Conservation (phyloP, 1,140 invertebrate genomes). For the Rhagoletis zephyria region DNA sequence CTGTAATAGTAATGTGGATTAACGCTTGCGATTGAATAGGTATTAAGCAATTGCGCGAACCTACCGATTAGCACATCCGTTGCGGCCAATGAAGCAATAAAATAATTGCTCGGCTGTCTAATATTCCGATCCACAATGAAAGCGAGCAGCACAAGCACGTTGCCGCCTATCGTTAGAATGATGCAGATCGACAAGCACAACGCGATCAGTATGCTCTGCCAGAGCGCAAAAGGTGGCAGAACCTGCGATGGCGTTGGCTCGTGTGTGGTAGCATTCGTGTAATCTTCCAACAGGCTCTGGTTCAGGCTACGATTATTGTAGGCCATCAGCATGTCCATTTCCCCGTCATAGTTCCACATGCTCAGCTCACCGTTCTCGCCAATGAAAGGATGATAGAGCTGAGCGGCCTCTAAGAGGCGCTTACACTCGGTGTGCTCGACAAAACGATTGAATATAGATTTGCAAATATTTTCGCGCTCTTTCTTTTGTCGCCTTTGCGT, state of each 20-base stretch:
- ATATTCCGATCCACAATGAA: slow-evolving; percentile 98
- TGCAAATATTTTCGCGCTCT: slow-evolving; percentile 80
- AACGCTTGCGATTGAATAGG: neutral
- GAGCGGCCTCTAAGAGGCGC: slow-evolving; percentile 74
- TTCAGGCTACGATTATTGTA: slow-evolving; percentile 66
- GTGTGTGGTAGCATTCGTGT: slow-evolving; percentile 60
- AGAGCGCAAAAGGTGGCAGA: slow-evolving; percentile 88
- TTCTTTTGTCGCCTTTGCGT: slow-evolving; percentile 78
- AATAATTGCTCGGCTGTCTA: slow-evolving; percentile 98
- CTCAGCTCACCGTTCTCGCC: slow-evolving; percentile 67
- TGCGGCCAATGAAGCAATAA: slow-evolving; percentile 97
- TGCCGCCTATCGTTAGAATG: slow-evolving; percentile 93
- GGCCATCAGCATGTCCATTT: slow-evolving; percentile 59
- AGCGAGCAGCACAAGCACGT: slow-evolving; percentile 94
- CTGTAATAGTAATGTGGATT: slow-evolving; percentile 76
- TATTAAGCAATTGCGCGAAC: slow-evolving; percentile 29
- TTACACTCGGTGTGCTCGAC: slow-evolving; percentile 77
- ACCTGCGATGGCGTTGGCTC: slow-evolving; percentile 76
- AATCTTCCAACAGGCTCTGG: slow-evolving; percentile 59
- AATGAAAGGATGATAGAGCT: slow-evolving; percentile 63
- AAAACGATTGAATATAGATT: slow-evolving; percentile 78
- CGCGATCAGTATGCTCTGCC: slow-evolving; percentile 94
- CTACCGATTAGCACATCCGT: slow-evolving; percentile 98
- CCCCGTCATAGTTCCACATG: slow-evolving; percentile 60
- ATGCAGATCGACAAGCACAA: slow-evolving; percentile 90